Evolutionary conservation across 1,140 invertebrate species (phyloP), one percentile per base, ranked within the genome.

Genomic region (Trialeurodes vaporariorum): DNA sequence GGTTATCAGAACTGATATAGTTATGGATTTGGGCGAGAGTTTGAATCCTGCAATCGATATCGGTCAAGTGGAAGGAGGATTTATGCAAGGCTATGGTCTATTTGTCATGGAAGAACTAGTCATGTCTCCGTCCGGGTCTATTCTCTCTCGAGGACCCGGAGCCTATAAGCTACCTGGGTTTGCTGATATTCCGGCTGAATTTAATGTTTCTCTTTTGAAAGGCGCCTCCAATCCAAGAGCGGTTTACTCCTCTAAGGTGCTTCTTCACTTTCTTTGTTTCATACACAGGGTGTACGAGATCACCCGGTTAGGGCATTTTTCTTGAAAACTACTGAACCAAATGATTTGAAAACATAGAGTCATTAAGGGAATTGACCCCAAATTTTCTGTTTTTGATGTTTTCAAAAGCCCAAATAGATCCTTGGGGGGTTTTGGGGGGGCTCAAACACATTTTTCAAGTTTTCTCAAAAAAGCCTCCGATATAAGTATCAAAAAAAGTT

Each of bases 1-100:
- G 87, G 87, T 96, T 9, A 75, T 94, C 61, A 83, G 87, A 75
- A 91, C 90, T 1, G 92, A 98, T 73, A 97, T 98, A 72, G 92
- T 98, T 0, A 97, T 97, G 94, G 95, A 98, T 80, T 81, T 97
- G 64, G 90, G 90, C 23, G 86, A 92, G 68, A 96, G 92, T 80
- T 78, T 98, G 27, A 98, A 98, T 81, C 94, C 94, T 25, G 93
- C 94, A 0, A 94, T 98, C 72, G 95, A 98, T 73, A 92, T 98
- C 74, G 95, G 94, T 0, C 95, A 98, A 81, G 87, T 98, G 25
- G 95, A 98, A 81, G 95, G 95, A 27, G 95, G 83, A 0, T 97
- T 96, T 73, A 84, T 92, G 71, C 95, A 97, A 83, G 94, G 94
- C 0, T 93, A 94, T 74, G 94, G 95, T 2, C 76, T 97, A 59